Percentiles rank a stretch among this genome's conserved stretches.
These are phyloP conservation scores for Eugnorisma glareosa DNA, from an alignment of 2,888 invertebrate genomes.

Conservation along the genomic window DNA sequence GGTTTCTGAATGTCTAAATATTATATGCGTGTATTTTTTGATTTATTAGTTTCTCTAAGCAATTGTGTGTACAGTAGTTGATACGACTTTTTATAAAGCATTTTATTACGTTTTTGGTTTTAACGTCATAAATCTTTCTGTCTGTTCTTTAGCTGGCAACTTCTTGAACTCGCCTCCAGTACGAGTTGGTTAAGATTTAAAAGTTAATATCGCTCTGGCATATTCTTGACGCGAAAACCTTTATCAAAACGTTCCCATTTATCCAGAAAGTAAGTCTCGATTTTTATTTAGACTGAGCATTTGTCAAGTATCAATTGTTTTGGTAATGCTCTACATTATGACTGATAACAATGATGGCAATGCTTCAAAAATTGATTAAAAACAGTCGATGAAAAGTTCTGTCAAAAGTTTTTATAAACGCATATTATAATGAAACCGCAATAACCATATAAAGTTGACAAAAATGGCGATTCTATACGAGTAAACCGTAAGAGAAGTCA, in stretches of 20 bases:
- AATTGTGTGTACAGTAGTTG: background rate
- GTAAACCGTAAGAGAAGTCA: constrained; percentile 29
- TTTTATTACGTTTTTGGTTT: constrained; percentile 1
- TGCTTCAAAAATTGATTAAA: background rate
- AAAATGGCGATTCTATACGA: constrained; percentile 26
- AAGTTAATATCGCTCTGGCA: background rate
- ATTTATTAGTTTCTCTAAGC: constrained; percentile 30
- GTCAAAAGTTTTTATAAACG: background rate
- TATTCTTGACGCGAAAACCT: background rate
- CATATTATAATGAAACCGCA: background rate
- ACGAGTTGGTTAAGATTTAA: background rate
- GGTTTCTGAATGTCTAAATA: constrained; percentile 49
- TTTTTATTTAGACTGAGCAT: background rate
- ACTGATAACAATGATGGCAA: background rate
- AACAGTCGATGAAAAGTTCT: background rate
- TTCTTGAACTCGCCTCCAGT: background rate
- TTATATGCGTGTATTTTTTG: constrained; percentile 33
- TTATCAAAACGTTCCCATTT: background rate
- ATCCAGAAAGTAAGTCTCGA: background rate
- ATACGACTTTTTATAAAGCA: background rate
- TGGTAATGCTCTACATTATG: background rate
- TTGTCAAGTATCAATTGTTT: background rate
- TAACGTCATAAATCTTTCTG: background rate
- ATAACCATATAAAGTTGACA: background rate
- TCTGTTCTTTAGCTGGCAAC: background rate